Evolutionary conservation across 2,113 vertebrate genomes (phyloP), one percentile per base, ranked within the genome.

Genomic region (Callipepla squamata): DNA sequence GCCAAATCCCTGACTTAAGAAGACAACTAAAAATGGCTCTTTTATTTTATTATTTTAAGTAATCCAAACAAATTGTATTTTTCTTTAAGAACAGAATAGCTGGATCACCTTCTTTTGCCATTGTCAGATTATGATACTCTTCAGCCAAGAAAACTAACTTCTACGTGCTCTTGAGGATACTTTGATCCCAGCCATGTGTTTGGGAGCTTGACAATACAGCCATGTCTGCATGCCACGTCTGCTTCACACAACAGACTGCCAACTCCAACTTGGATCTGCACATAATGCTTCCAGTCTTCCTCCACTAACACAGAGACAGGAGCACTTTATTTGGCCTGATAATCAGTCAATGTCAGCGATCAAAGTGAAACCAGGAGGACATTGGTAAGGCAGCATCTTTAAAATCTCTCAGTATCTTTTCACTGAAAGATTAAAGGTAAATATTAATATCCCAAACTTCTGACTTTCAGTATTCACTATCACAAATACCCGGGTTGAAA

Each of bases 291-390:
- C 3, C 70, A 57, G 17, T 61, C 25, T 65, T 69, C 3, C 8
- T 6, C 8, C 17, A 76, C 4, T 10, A 68, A 6, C 0, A 1
- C 30, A 38, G 51, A 63, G 53, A 61, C 15, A 26, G 44, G 13
- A 84, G n/a, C 0, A 0, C 5, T 87, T 81, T 61, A 20, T 72
- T 75, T 1, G 0, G 76, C 21, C 57, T 0, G 0, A 11, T 63
- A 75, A 80, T 3, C 0, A 0, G 3, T 47, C 59, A n/a, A 23
- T 38, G 28, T 47, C 58, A 92, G 26, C 13, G 4, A 86, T 11
- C 13, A 28, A 80, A 92, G 5, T 73, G 23, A 87, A 75, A 81
- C 25, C 45, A 18, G 38, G 11, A 72, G 68, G 22, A 61, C 11
- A 19, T 63, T 32, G 55, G 7, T 77, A 82, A 83, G 80, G 63